These are phyloP conservation scores for Zaprionus lineosus DNA, from an alignment of 2,888 invertebrate genomes.

Conservation along the genomic window DNA sequence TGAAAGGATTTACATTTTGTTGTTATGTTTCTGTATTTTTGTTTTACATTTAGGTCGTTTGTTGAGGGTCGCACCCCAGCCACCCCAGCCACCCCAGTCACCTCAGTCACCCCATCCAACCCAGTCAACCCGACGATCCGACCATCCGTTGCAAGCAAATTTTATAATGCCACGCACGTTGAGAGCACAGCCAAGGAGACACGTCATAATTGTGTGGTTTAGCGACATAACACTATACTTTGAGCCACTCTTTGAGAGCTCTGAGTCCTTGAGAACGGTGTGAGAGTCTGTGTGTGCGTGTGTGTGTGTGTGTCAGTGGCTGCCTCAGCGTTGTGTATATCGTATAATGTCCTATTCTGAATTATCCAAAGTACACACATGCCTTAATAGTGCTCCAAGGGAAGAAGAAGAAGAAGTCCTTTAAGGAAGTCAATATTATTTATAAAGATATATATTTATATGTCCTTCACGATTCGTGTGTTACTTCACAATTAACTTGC, in stretches of 20 bases:
- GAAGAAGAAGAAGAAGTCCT: too few species aligned
- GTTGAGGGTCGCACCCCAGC: slow-evolving; percentile 41
- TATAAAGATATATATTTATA: too few species aligned
- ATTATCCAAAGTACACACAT: slow-evolving; percentile 3
- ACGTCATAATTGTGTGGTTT: slow-evolving; percentile 69
- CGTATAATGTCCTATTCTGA: slow-evolving; percentile 38
- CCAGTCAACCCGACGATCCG: slow-evolving; percentile 5
- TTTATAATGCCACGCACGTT: slow-evolving; percentile 49
- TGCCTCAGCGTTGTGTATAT: slow-evolving; percentile 33
- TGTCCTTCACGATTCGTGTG: too few species aligned
- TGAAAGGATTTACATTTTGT: slow-evolving; percentile 78
- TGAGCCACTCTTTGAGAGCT: slow-evolving; percentile 7
- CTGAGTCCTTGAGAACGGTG: background rate
- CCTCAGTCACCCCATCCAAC: too few species aligned
- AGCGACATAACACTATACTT: slow-evolving; percentile 15
- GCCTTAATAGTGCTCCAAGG: background rate
- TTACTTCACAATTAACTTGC: too few species aligned
- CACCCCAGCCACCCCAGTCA: slow-evolving; percentile 15
- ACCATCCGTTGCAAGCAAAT: slow-evolving; percentile 28
- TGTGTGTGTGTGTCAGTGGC: slow-evolving; percentile 8
- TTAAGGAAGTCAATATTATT: too few species aligned
- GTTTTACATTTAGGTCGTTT: slow-evolving; percentile 61
- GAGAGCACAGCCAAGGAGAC: slow-evolving; percentile 24
- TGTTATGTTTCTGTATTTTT: slow-evolving; percentile 73
- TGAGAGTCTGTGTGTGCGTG: background rate